Percentiles rank a stretch among this genome's conserved stretches.
These are phyloP conservation scores for Vimba vimba DNA, from an alignment of 2,113 vertebrate genomes.

Conservation along the genomic window DNA sequence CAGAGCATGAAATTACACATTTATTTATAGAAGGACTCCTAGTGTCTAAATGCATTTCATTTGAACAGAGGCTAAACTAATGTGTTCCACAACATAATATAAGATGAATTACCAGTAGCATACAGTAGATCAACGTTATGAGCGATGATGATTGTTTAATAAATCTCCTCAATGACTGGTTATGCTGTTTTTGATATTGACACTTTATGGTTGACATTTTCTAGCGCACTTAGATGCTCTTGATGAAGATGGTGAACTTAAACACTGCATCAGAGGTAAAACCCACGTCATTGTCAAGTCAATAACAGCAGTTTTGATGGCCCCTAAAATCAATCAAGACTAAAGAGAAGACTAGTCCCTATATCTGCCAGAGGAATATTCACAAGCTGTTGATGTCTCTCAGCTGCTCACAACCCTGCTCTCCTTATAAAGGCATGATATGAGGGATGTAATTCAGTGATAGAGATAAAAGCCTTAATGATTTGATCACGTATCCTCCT, in stretches of 20 bases:
- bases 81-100: background rate
- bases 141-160: slow-evolving; percentile 16
- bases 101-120: slow-evolving; percentile 11
- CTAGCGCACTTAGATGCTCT: slow-evolving; percentile 1
- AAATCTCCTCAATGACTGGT: background rate
- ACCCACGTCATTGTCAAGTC: background rate
- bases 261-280: background rate
- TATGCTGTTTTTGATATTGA: slow-evolving; percentile 10
- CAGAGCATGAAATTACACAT: slow-evolving; percentile 38
- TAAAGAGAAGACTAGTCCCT: background rate
- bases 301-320: slow-evolving; percentile 17
- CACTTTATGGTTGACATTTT: slow-evolving; percentile 5
- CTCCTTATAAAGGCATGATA: background rate
- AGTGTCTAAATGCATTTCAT: slow-evolving; percentile 14
- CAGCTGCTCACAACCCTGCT: slow-evolving; percentile 13
- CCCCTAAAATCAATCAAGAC: slow-evolving; percentile 24
- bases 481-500: slow-evolving; percentile 6
- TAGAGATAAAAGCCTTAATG: slow-evolving; percentile 22
- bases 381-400: background rate
- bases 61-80: slow-evolving; percentile 21
- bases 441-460: background rate
- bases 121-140: slow-evolving; percentile 25
- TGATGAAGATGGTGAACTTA: background rate
- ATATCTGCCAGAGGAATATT: slow-evolving; percentile 9
- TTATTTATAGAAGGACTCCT: slow-evolving; percentile 38